phyloP scores from a whole-genome alignment of 2,797 vertebrate genomes.

The Paguma larvata region DNA sequence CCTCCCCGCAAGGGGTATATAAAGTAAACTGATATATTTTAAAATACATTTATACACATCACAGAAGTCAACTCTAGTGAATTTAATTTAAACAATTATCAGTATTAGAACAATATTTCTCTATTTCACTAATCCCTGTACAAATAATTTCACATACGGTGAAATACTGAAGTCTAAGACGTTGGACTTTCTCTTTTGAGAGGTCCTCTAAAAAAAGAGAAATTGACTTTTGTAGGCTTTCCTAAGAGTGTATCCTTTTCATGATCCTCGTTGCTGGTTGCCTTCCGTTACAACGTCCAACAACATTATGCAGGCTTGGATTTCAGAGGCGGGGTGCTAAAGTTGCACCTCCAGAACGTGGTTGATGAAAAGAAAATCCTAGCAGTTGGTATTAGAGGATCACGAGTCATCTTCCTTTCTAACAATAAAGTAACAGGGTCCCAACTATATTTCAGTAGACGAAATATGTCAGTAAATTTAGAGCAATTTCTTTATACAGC shows the following conservation, averaged over 20 bases:
- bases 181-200: neutral
- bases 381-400: neutral
- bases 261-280: neutral
- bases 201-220: neutral
- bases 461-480: slow-evolving; percentile 79
- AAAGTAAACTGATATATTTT: slow-evolving; percentile 17
- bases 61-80: neutral
- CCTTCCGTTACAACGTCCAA: neutral
- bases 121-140: neutral
- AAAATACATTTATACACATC: neutral
- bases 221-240: neutral
- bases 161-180: neutral
- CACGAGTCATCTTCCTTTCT: neutral
- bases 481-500: slow-evolving; percentile 61
- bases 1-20: neutral
- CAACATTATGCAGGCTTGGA: neutral
- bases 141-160: neutral
- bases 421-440: neutral
- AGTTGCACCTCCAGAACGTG: slow-evolving; percentile 48
- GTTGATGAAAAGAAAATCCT: neutral
- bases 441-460: slow-evolving; percentile 49
- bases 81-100: slow-evolving; percentile 43
- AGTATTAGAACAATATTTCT: neutral
- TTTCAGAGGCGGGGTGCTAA: slow-evolving; percentile 25
- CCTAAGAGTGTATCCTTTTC: neutral